phyloP scores from a whole-genome alignment of 2,113 vertebrate species.

The Henicopernis longicauda region DNA sequence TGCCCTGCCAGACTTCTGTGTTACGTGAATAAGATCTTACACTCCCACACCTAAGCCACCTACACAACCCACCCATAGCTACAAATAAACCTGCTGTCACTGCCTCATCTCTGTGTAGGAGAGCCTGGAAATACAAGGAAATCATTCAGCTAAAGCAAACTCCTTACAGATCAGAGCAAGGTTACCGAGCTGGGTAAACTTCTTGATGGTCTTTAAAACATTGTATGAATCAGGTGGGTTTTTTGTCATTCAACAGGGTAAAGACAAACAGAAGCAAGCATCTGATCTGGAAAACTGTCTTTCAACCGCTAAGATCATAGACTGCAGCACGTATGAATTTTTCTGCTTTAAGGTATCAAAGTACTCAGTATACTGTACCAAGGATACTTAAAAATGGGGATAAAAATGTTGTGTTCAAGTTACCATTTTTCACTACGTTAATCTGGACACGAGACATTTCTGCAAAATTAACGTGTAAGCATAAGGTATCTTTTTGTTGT shows the following conservation, averaged over 20 bases:
- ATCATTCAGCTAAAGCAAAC: not conserved
- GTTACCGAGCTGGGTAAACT: not conserved
- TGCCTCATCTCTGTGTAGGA: not conserved
- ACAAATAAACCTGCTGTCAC: not conserved
- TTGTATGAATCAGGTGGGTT: not conserved
- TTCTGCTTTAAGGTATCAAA: conserved; percentile 80
- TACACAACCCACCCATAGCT: not conserved
- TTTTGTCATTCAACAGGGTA: conserved; percentile 70
- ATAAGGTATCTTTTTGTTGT: not conserved
- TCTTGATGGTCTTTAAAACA: not conserved
- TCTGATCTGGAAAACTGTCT: conserved; percentile 82
- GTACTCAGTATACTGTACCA: not conserved
- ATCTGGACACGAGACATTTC: not conserved
- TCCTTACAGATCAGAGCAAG: not conserved
- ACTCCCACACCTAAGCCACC: not conserved
- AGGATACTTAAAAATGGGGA: not conserved
- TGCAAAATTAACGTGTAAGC: not conserved
- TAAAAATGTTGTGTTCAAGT: not conserved
- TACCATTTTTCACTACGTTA: not conserved
- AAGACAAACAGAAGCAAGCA: conserved; percentile 78
- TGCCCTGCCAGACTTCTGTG: not conserved
- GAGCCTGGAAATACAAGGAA: not conserved
- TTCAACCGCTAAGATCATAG: conserved; percentile 68
- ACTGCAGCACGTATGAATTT: conserved; percentile 74
- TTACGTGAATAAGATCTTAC: not conserved